Percentiles rank a stretch among this genome's conserved stretches.
Conservation (phyloP, 2,113 vertebrate genomes). For the Clarias batrachus region DNA sequence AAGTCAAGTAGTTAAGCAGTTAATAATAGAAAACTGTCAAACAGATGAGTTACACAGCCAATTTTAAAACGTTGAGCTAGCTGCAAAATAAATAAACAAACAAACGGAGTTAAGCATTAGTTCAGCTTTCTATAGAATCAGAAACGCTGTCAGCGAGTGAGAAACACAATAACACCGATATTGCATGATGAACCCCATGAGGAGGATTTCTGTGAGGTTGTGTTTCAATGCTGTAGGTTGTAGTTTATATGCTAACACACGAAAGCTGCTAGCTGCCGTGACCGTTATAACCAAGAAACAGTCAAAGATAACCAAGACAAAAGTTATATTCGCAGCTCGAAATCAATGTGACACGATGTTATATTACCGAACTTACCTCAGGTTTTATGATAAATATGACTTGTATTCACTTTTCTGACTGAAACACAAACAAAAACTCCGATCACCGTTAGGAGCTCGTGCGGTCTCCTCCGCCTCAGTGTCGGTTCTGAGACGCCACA, state of each 20-base stretch:
- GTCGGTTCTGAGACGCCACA: background rate
- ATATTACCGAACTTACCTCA: background rate
- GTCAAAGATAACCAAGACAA: background rate
- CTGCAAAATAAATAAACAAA: too few species aligned
- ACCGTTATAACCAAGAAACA: background rate
- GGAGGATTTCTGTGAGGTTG: background rate
- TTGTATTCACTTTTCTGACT: background rate
- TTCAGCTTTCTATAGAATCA: background rate
- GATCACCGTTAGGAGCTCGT: background rate
- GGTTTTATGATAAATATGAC: background rate
- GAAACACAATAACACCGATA: background rate
- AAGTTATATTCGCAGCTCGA: too few species aligned
- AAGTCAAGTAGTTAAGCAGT: background rate
- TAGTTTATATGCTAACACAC: background rate
- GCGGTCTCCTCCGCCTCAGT: background rate
- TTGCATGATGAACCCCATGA: rapidly evolving
- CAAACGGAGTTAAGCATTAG: background rate
- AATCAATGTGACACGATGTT: too few species aligned
- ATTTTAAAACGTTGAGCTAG: too few species aligned
- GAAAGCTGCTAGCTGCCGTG: background rate
- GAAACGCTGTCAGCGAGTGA: background rate
- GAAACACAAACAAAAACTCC: background rate
- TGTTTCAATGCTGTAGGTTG: background rate
- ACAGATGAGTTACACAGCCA: too few species aligned
- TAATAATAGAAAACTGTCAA: background rate